Conservation (phyloP, 2,797 vertebrate genomes). For the Macrochelys suwanniensis region DNA sequence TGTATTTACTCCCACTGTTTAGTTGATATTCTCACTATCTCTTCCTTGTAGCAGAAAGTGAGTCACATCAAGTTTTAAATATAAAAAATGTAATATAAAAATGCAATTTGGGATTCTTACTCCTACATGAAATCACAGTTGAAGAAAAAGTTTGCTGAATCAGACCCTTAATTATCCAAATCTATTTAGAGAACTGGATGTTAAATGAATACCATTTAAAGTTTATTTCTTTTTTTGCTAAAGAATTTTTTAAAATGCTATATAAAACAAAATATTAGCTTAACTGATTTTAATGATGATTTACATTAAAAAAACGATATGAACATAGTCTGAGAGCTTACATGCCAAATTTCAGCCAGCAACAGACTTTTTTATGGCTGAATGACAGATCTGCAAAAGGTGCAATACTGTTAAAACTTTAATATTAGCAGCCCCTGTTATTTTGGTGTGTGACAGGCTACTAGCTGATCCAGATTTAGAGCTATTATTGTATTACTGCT, state of each 20-base stretch:
- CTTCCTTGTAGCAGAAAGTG: background rate
- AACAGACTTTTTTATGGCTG: background rate
- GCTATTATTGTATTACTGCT: background rate
- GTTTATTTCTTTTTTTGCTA: background rate
- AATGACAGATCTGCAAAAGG: background rate
- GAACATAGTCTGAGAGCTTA: fast-evolving
- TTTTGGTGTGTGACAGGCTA: background rate
- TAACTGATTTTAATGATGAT: background rate
- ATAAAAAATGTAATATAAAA: background rate
- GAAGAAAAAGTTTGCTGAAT: background rate
- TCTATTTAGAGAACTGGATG: background rate
- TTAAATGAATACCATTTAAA: background rate
- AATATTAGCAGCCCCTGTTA: background rate
- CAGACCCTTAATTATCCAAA: background rate
- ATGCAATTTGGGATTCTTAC: background rate
- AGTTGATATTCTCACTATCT: background rate
- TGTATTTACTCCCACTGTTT: background rate
- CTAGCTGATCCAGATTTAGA: background rate
- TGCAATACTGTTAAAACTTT: background rate
- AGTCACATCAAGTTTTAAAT: background rate
- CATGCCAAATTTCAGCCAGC: background rate
- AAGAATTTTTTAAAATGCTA: background rate
- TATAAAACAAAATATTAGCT: background rate
- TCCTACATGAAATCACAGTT: background rate
- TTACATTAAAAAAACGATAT: background rate